A percentile compares a stretch with the other conserved stretches of the same genome.
Conservation (phyloP, 1,140 invertebrate genomes). For the Formica exsecta region DNA sequence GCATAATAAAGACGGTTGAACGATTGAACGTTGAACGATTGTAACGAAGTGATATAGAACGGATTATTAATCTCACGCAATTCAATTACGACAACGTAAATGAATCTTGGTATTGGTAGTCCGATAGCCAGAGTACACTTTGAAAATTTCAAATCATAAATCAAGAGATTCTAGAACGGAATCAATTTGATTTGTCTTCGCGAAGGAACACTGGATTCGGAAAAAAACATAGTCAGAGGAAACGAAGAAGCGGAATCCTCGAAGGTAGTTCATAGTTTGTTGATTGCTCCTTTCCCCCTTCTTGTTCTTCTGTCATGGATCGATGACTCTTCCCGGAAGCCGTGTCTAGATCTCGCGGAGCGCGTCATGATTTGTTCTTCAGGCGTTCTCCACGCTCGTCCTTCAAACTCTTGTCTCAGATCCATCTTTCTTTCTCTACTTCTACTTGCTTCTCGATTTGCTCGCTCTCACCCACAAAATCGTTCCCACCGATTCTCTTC, state of each 20-base stretch:
- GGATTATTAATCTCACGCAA: conserved; percentile 31
- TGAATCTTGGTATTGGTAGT: conserved; percentile 27
- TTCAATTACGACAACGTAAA: conserved; percentile 47
- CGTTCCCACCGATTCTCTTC: conserved; percentile 50
- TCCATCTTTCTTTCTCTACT: conserved; percentile 45
- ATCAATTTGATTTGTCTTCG: conserved; percentile 29
- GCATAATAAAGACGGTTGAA: conserved; percentile 14
- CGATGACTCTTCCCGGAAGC: conserved; percentile 82
- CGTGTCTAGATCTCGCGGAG: conserved; percentile 63
- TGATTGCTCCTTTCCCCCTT: conserved; percentile 59
- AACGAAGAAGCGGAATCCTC: conserved; percentile 40
- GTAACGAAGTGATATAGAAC: conserved; percentile 22
- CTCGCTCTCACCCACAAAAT: conserved; percentile 26
- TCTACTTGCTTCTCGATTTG: conserved; percentile 45
- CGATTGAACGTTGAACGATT: conserved; percentile 7
- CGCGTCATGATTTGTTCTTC: conserved; percentile 74
- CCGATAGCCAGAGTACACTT: not conserved
- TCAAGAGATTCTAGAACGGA: conserved; percentile 1
- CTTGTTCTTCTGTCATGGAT: conserved; percentile 77
- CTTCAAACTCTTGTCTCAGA: conserved; percentile 63
- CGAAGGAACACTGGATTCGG: not conserved
- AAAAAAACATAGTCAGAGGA: not conserved
- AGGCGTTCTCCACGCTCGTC: conserved; percentile 68
- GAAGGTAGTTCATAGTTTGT: conserved; percentile 59
- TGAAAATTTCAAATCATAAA: conserved; percentile 17